Conservation (phyloP, 1,140 invertebrate species). For the Spodoptera frugiperda region DNA sequence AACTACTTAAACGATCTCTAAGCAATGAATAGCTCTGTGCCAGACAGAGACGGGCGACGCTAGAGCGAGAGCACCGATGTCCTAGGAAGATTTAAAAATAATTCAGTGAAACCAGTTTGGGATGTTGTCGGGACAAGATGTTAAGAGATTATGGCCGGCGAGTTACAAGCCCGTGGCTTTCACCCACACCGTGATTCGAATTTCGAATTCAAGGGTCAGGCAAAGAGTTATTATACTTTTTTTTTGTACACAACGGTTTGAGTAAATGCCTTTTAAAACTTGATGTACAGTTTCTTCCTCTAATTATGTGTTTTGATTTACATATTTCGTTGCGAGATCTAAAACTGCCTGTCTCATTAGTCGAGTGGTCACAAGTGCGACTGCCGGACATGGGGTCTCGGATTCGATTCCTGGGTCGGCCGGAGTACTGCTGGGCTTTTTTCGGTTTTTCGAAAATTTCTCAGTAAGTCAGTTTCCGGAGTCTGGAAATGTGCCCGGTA, state of each 20-base stretch:
- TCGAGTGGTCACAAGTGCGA: no score
- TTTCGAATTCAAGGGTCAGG: conserved; percentile 8
- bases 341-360: no score
- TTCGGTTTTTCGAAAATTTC: no score
- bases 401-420: no score
- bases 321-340: no score
- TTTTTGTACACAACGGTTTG: background rate
- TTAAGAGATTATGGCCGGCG: conserved; percentile 9
- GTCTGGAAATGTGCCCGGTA: no score
- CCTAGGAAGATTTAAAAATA: conserved; percentile 44
- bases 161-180: conserved; percentile 20
- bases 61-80: conserved; percentile 14
- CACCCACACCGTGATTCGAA: conserved; percentile 9
- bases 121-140: conserved; percentile 19
- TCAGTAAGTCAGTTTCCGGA: no score
- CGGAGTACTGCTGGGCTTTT: no score
- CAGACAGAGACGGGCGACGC: background rate
- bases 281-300: no score
- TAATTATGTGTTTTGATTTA: no score
- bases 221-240: background rate
- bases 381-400: no score
- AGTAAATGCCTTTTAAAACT: no score
- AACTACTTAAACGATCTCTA: conserved; percentile 19
- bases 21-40: conserved; percentile 11
- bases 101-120: conserved; percentile 31